Base-by-base conservation (phyloP, 2,888 invertebrate species). In the Epirrhoe tristata region DNA sequence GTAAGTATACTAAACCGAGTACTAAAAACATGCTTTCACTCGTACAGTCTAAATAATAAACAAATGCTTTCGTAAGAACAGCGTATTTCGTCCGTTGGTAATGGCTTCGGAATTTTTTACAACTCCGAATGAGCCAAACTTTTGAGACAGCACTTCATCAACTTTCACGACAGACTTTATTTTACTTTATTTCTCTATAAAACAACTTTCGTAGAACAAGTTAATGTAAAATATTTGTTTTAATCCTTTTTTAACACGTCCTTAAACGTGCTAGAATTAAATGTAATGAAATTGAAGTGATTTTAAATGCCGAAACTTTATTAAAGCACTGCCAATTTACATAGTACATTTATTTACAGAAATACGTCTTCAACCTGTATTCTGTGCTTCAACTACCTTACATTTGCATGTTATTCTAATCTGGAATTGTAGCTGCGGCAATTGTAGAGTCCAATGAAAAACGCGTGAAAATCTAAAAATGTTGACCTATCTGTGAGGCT, bases 301-400 rank as follows among this genome's bases (percentile, higher is more conserved):
- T 60, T 63, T 61, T 39, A 57, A 43, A 67, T 59, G 24, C 56
- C 36, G 14, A 53, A 58, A 54, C 58, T 43, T 53, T 60, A 57
- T 54, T 53, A 57, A 53, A 60, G 53, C 64, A 57, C 53, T 34
- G 24, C 51, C 46, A 17, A 16, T 34, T 31, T 12, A 56, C 56
- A 50, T 16, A 24, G 58, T 59, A 62, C n/a, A 24, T 24, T 39
- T 32, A 8, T 43, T 16, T 36, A 59, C 39, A 51, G 59, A 56
- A 8, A 12, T 54, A 56, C 55, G 51, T 48, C 58, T 58, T 36
- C 24, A 39, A 43, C 39, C 12, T n/a, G n/a, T n/a, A n/a, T n/a
- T n/a, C n/a, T n/a, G n/a, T n/a, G n/a, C 58, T 58, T 36, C 24
- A 39, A 43, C 39, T 5, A 36, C 8, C 36, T 8, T 1, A 39